Percentiles rank a stretch among this genome's conserved stretches.
These are phyloP conservation scores for Thalassarche chlororhynchos DNA, from an alignment of 2,113 vertebrate genomes.

Conservation along the genomic window DNA sequence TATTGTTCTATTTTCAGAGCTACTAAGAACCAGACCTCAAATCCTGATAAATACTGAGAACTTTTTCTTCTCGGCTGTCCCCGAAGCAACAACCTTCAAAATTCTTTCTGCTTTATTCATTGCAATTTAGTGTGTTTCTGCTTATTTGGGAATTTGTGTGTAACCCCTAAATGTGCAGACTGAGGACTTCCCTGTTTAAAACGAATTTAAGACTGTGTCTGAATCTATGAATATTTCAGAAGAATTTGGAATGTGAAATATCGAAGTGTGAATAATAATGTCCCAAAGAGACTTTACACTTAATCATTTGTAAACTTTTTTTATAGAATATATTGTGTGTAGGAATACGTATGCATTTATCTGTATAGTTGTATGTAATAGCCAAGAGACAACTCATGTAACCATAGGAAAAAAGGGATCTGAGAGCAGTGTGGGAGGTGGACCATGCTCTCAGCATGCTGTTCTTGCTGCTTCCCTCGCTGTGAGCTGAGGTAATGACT, in stretches of 20 bases:
- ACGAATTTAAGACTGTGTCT: background rate
- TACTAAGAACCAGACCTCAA: background rate
- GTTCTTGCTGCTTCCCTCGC: background rate
- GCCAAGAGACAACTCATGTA: background rate
- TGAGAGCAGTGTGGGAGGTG: background rate
- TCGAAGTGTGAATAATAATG: background rate
- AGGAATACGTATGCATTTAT: background rate
- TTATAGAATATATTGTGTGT: background rate
- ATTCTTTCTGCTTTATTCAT: background rate
- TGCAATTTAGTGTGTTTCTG: background rate
- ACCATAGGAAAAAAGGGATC: background rate
- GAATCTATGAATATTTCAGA: background rate
- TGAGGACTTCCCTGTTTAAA: background rate
- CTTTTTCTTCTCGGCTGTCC: background rate
- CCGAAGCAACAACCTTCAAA: background rate
- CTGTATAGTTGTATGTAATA: background rate
- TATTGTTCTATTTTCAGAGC: background rate
- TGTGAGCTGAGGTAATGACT: background rate
- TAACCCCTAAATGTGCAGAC: background rate
- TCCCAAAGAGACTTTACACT: background rate
- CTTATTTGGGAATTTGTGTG: background rate
- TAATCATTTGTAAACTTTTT: background rate
- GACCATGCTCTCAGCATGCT: background rate
- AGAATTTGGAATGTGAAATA: background rate
- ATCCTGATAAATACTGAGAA: background rate